These are phyloP conservation scores for Conistra vaccinii DNA, from an alignment of 2,888 invertebrate species.

Conservation along the genomic window DNA sequence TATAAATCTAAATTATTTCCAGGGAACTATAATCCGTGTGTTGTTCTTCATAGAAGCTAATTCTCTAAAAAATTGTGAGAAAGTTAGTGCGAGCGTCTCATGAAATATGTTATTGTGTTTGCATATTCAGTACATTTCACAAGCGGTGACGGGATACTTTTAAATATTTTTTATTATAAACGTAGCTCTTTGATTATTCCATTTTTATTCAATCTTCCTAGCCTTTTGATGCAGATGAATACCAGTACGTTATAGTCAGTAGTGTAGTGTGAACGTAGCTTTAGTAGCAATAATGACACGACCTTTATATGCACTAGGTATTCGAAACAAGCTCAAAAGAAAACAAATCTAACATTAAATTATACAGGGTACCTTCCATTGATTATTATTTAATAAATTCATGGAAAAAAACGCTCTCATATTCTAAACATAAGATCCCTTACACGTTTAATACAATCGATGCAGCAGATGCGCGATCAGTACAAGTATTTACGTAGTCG, in stretches of 20 bases:
- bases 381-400: neutral
- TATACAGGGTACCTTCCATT: neutral
- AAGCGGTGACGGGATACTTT: neutral
- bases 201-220: too few species aligned
- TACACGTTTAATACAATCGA: conserved; percentile 3
- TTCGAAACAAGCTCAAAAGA: neutral
- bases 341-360: neutral
- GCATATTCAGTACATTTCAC: conserved; percentile 3
- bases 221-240: too few species aligned
- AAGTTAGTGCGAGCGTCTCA: neutral
- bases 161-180: neutral
- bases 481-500: neutral
- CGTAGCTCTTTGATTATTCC: neutral
- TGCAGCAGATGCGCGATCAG: neutral
- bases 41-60: neutral
- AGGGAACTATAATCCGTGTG: neutral
- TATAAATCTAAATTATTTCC: neutral
- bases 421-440: neutral
- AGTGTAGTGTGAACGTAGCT: too few species aligned
- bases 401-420: neutral
- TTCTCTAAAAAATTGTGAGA: neutral
- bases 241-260: too few species aligned
- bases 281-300: neutral
- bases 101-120: conserved; percentile 1
- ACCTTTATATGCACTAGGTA: neutral